Percentiles rank a stretch among this genome's conserved stretches.
Evolutionary conservation across 2,888 invertebrate genomes (phyloP).

Genomic region (Pyrrhia umbra): DNA sequence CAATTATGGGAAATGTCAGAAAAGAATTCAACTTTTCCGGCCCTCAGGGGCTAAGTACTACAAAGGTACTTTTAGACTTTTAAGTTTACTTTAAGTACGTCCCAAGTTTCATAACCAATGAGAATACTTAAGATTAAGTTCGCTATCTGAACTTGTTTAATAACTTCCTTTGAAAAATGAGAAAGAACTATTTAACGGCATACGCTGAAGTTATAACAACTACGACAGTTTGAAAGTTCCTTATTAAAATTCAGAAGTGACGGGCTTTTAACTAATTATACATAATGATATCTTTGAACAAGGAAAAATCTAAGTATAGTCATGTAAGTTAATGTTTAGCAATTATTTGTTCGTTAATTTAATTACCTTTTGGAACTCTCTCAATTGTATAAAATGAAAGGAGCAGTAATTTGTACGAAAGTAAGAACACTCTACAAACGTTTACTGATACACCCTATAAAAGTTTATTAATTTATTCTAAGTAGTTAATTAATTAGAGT

Average conservation of each 20-base stretch:
- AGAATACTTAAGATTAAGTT: constrained; percentile 54
- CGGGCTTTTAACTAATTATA: constrained; percentile 57
- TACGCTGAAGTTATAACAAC: constrained; percentile 72
- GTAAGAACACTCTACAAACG: constrained; percentile 15
- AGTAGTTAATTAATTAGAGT: constrained; percentile 27
- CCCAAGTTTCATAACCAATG: constrained; percentile 42
- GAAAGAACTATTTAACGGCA: constrained; percentile 73
- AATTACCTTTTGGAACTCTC: constrained; percentile 45
- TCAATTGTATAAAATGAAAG: constrained; percentile 35
- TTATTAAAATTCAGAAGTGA: constrained; percentile 67
- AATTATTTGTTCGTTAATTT: constrained; percentile 53
- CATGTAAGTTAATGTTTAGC: constrained; percentile 47
- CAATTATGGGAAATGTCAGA: constrained; percentile 27
- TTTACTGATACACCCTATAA: too few relatives aligned
- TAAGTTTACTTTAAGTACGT: constrained; percentile 40
- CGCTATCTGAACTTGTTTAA: constrained; percentile 68
- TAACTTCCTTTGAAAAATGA: constrained; percentile 71
- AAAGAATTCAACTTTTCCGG: neutral
- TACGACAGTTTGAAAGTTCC: constrained; percentile 71
- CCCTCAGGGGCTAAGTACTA: neutral
- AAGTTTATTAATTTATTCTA: constrained; percentile 41
- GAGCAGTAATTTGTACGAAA: constrained; percentile 47
- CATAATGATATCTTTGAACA: constrained; percentile 54
- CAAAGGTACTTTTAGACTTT: constrained; percentile 41
- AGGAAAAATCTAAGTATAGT: constrained; percentile 35